Conservation (phyloP, 2,797 vertebrate genomes). For the Eospalax fontanierii region DNA sequence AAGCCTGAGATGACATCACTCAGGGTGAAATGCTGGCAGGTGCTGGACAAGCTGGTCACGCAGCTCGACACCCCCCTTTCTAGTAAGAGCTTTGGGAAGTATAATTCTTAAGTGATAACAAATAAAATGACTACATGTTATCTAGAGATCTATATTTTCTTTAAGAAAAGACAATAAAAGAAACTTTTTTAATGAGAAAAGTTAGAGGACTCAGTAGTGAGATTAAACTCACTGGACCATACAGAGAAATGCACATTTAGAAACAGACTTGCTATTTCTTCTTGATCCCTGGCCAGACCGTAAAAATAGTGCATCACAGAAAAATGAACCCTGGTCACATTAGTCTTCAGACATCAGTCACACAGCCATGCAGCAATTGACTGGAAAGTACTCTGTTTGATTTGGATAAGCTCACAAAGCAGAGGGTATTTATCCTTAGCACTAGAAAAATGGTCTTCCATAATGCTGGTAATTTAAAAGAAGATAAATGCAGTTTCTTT, state of each 20-base stretch:
- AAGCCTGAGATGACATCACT: background rate
- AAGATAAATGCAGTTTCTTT: background rate
- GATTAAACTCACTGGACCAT: background rate
- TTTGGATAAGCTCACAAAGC: background rate
- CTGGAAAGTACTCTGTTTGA: constrained; percentile 12
- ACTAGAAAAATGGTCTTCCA: background rate
- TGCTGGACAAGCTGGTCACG: background rate
- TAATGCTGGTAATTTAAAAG: background rate
- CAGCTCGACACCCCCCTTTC: background rate
- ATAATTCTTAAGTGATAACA: background rate
- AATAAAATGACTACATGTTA: background rate
- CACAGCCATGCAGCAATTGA: background rate
- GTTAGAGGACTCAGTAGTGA: background rate
- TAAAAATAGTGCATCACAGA: background rate
- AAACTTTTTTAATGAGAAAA: constrained; percentile 36
- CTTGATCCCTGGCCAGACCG: background rate
- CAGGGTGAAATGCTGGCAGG: background rate
- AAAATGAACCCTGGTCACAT: background rate
- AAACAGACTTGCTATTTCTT: constrained; percentile 2
- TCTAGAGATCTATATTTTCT: constrained; percentile 35
- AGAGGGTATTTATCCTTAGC: constrained; percentile 5
- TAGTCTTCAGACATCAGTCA: background rate
- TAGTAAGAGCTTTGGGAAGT: background rate
- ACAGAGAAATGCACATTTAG: constrained; percentile 19
- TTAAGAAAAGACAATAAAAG: constrained; percentile 51